Conservation (phyloP, 2,888 invertebrate genomes). For the Tiliacea citrago region DNA sequence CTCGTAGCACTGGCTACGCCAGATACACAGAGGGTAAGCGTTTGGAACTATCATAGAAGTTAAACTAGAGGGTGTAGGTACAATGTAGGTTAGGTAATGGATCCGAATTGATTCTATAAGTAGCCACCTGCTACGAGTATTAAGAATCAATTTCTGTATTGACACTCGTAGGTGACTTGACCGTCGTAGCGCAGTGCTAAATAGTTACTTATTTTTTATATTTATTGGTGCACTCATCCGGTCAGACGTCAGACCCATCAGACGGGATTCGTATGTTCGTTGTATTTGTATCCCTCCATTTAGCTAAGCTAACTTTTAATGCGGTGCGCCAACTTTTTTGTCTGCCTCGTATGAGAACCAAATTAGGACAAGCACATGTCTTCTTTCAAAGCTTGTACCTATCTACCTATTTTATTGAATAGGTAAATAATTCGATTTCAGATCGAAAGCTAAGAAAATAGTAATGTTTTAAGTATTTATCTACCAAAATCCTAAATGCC, state of each 20-base stretch:
- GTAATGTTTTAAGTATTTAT: not conserved
- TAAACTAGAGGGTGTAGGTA: not conserved
- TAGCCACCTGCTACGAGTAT: not conserved
- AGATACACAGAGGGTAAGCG: not conserved
- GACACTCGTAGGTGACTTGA: not conserved
- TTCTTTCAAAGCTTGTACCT: too few relatives aligned
- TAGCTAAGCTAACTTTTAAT: not conserved
- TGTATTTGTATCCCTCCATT: not conserved
- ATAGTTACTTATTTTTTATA: not conserved
- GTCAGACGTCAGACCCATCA: not conserved
- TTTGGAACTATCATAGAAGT: not conserved
- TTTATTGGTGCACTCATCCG: not conserved
- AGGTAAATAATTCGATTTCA: not conserved
- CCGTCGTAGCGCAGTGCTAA: not conserved
- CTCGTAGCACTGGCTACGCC: not conserved
- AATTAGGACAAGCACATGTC: not conserved
- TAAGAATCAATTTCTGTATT: not conserved
- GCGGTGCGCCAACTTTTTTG: not conserved
- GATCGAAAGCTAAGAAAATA: not conserved
- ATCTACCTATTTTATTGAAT: not conserved
- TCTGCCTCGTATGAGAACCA: not conserved
- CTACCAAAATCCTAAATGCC: not conserved
- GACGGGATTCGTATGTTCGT: not conserved
- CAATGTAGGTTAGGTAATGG: not conserved
- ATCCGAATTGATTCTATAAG: not conserved